Percentiles rank a stretch among this genome's conserved stretches.
phyloP scores from a whole-genome alignment of 2,888 invertebrate genomes.

The Synergus umbraculus region DNA sequence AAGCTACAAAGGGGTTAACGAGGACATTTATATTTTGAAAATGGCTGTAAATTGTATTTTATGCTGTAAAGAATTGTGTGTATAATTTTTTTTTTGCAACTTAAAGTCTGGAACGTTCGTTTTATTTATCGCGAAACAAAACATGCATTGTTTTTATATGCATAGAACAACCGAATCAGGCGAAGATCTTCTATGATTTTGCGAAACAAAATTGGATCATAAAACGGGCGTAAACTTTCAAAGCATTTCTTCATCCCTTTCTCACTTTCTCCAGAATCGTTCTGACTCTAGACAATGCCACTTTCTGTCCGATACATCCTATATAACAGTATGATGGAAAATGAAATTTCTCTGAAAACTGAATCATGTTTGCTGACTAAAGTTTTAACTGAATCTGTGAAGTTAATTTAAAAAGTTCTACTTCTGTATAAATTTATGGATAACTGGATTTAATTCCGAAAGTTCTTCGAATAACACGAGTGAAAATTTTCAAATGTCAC shows the following conservation, averaged over 20 bases:
- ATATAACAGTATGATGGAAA: too few species aligned
- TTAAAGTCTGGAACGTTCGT: not conserved
- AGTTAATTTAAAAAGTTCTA: too few species aligned
- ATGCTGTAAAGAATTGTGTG: too few species aligned
- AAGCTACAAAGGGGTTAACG: constrained; percentile 13
- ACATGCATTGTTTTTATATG: constrained; percentile 58
- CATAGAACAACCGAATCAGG: constrained; percentile 41
- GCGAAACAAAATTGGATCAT: constrained; percentile 57
- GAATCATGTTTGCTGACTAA: too few species aligned
- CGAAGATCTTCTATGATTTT: constrained; percentile 49
- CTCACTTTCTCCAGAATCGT: constrained; percentile 39
- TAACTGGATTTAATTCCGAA: too few species aligned
- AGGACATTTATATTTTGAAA: constrained; percentile 4
- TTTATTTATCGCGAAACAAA: constrained; percentile 36
- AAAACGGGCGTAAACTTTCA: constrained; percentile 53
- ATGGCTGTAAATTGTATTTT: not conserved
- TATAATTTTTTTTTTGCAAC: too few species aligned
- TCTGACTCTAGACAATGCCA: constrained; percentile 36
- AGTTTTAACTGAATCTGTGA: too few species aligned
- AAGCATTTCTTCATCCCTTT: constrained; percentile 42
- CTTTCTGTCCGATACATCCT: not conserved
- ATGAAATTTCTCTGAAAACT: too few species aligned
- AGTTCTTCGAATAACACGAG: too few species aligned
- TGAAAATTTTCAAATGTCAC: too few species aligned
- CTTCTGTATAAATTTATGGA: too few species aligned